Conservation (phyloP, 1,140 invertebrate species). For the Diploscapter pachys region DNA sequence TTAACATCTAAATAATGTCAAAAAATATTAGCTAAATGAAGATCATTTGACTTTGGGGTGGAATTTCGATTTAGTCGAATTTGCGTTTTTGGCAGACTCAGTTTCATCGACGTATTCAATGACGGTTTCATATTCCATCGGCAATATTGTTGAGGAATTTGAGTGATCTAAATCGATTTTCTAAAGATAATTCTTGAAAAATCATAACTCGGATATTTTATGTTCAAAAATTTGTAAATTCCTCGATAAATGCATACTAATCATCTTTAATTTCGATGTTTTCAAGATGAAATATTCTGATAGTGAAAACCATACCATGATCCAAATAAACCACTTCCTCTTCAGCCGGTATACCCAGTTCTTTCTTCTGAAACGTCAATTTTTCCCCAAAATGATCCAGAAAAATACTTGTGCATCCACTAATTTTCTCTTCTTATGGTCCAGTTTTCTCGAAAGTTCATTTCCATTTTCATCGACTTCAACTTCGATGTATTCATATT, state of each 20-base stretch:
- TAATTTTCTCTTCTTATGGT: not conserved
- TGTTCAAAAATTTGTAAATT: not conserved
- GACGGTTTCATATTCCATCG: slow-evolving; percentile 9
- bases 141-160: slow-evolving; percentile 8
- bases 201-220: no score
- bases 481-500: not conserved
- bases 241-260: not conserved
- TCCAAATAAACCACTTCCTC: slow-evolving; percentile 16
- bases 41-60: no score
- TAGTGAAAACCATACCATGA: not conserved
- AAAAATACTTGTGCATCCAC: no score
- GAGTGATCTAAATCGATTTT: not conserved
- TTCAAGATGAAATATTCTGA: no score
- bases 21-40: no score
- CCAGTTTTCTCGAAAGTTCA: not conserved
- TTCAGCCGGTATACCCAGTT: slow-evolving; percentile 6
- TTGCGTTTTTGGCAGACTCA: no score
- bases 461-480: not conserved
- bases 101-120: slow-evolving; percentile 6
- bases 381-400: not conserved
- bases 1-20: no score
- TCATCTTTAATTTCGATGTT: not conserved
- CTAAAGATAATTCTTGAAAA: no score
- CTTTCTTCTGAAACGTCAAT: slow-evolving; percentile 17
- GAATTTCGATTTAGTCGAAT: no score